Evolutionary conservation across 2,797 vertebrate genomes (phyloP).

Genomic region (Ambastaia sidthimunki): DNA sequence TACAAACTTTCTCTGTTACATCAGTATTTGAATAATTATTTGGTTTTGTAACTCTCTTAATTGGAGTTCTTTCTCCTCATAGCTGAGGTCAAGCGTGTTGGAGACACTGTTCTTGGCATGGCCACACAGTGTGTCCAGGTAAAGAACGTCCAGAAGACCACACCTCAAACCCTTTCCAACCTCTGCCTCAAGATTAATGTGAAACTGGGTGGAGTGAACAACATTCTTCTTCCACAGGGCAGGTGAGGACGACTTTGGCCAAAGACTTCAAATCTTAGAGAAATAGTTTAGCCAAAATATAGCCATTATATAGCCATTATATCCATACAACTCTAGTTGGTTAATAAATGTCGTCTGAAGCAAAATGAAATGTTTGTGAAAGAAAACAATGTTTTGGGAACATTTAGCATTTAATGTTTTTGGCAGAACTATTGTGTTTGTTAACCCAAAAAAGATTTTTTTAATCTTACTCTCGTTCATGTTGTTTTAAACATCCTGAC

Average conservation of each 20-base stretch:
- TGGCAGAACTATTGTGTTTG: no score
- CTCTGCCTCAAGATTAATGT: slow-evolving; percentile 99
- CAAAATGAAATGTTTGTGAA: no score
- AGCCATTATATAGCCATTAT: no score
- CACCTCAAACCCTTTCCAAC: slow-evolving; percentile 97
- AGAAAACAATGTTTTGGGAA: no score
- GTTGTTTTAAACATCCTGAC: no score
- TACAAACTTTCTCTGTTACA: neutral
- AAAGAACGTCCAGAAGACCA: slow-evolving; percentile 98
- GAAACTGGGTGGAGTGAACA: slow-evolving; percentile 96
- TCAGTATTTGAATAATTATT: neutral
- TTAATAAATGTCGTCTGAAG: no score
- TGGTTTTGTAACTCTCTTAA: neutral
- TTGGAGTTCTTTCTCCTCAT: slow-evolving; percentile 23
- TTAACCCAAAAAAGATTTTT: no score
- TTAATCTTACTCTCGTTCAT: no score
- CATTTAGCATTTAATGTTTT: no score
- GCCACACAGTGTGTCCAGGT: slow-evolving; percentile 99
- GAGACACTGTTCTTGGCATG: slow-evolving; percentile 97
- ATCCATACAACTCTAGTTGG: no score
- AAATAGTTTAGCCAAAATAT: neutral
- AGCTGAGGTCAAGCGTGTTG: slow-evolving; percentile 99
- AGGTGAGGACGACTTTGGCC: slow-evolving; percentile 76
- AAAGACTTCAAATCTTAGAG: neutral
- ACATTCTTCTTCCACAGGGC: slow-evolving; percentile 97